Evolutionary conservation across 2,113 vertebrate genomes (phyloP).

Genomic region (Sylvilagus bachmani): DNA sequence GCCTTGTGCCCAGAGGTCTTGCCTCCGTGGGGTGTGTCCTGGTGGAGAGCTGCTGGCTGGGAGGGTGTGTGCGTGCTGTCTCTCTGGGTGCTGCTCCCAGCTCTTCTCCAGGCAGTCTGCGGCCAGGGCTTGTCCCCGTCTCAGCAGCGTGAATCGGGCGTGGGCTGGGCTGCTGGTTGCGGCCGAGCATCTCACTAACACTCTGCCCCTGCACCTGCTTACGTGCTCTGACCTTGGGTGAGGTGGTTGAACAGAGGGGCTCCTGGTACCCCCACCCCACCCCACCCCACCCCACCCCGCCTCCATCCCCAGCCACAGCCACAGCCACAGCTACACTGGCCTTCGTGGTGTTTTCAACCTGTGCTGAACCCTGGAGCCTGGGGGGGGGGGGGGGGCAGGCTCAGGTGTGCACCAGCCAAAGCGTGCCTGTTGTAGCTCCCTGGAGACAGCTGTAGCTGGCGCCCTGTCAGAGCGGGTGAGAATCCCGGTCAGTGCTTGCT

Average conservation of each 20-base stretch:
- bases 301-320: not conserved
- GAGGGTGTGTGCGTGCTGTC: not conserved
- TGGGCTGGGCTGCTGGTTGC: not conserved
- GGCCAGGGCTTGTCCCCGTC: not conserved
- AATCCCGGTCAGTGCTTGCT: not conserved
- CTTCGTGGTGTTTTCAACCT: not conserved
- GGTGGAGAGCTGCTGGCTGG: not conserved
- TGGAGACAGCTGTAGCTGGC: too few relatives aligned
- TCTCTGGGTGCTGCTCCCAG: not conserved
- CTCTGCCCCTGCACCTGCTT: not conserved
- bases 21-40: rapidly evolving
- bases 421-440: not conserved
- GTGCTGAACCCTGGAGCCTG: not conserved
- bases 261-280: rapidly evolving
- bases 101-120: rapidly evolving
- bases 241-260: not conserved
- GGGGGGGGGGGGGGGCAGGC: rapidly evolving
- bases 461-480: not conserved
- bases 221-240: not conserved
- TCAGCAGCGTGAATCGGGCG: rapidly evolving
- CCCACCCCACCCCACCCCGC: too few relatives aligned
- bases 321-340: not conserved
- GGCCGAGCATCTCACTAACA: not conserved
- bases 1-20: not conserved
- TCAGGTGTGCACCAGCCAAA: not conserved